Conservation (phyloP, 1,140 invertebrate species). For the Triops longicaudatus region DNA sequence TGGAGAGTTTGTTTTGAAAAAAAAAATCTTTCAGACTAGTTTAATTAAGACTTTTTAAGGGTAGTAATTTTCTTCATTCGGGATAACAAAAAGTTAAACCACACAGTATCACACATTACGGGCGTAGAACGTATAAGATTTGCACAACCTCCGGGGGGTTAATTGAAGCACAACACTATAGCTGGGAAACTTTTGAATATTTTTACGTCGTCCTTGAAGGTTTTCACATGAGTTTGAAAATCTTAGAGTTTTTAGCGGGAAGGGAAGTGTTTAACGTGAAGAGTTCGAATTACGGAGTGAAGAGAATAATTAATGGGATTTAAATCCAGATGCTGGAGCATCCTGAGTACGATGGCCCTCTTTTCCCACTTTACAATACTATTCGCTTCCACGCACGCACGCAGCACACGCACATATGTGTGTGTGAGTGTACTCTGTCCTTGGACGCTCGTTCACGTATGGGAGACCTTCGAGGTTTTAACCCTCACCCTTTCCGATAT, state of each 20-base stretch:
- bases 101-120: background rate
- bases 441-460: background rate
- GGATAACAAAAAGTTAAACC: too few species aligned
- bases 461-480: background rate
- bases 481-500: background rate
- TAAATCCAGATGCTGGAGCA: background rate
- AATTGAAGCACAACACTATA: background rate
- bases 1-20: too few species aligned
- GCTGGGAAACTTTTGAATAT: background rate
- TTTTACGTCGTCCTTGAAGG: conserved; percentile 12
- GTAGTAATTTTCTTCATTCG: too few species aligned
- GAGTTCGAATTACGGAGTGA: background rate
- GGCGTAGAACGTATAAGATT: background rate
- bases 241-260: background rate
- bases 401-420: background rate
- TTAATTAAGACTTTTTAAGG: background rate
- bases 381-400: background rate
- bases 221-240: background rate
- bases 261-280: too few species aligned
- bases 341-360: background rate
- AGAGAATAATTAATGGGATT: background rate
- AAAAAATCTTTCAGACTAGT: background rate
- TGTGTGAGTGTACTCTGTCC: background rate
- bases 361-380: background rate
- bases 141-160: background rate